Base-by-base conservation (phyloP, 2,888 invertebrate species). In the Eumerus sabulonum region DNA sequence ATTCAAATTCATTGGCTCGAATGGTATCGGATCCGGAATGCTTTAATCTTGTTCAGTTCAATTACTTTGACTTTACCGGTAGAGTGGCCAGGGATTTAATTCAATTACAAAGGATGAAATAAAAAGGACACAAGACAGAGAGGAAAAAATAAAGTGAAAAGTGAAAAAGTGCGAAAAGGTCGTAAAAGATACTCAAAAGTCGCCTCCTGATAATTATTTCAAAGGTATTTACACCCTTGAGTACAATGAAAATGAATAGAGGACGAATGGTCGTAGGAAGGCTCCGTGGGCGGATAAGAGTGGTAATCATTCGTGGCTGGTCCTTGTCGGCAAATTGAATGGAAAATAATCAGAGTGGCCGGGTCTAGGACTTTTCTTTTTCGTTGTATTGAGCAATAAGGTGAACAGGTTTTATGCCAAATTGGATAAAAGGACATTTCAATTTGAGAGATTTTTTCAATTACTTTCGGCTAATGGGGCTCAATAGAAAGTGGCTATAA, bases 311-410 rank as follows among this genome's bases (percentile, higher is more conserved):
- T 72, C 64, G 66, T 76, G 72, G 66, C 66, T 18, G 18, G 50
- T 42, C 72, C 71, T 76, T 76, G 76, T 76, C 56, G 12, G 60
- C 60, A 66, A 76, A 76, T 76, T 76, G 72, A 72, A 76, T 71
- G 50, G 71, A 72, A 76, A 71, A 76, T 59, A 40, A 53, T 27
- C 27, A 27, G 27, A 27, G 27, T 4, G 53, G 42, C 18, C 47
- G 13, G 45, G 47, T 38, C 18, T 42, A 16, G 45, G 64, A 13
- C 4, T 9, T 13, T 13, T 56, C 56, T 27, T 57, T 45, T 57
- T 27, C 11, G 14, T 63, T 66, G 53, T 45, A 16, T 40, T 53
- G 19, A 60, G 27, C 59, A 54, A 76, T 76, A 71, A 76, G 71
- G 76, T 71, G 76, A 53, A 54, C 64, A 71, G 60, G 53, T 56